phyloP scores from a whole-genome alignment of 2,113 vertebrate species.

The Centropristis striata region DNA sequence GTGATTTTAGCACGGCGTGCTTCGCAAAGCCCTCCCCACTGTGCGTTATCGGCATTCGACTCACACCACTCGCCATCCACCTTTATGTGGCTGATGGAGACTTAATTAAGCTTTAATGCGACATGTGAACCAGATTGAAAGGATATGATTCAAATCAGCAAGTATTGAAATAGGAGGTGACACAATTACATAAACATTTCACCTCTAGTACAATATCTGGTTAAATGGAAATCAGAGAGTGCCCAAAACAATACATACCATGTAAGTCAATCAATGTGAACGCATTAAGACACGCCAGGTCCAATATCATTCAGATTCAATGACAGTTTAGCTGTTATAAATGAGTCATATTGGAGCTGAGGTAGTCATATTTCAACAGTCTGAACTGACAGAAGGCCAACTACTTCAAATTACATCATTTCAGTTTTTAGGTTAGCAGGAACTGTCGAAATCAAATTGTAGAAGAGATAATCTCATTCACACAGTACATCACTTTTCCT shows the following conservation, averaged over 20 bases:
- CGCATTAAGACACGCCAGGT: not conserved
- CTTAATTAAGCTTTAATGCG: constrained; percentile 75
- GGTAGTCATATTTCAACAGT: not conserved
- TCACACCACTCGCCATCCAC: constrained; percentile 49
- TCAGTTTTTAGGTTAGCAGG: constrained; percentile 16
- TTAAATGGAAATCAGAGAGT: constrained; percentile 7
- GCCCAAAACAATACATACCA: constrained; percentile 1
- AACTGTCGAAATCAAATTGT: not conserved
- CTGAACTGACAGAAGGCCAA: constrained; percentile 17
- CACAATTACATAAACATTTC: constrained; percentile 22
- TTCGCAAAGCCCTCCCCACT: constrained; percentile 50
- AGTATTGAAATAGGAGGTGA: constrained; percentile 28
- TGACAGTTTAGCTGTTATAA: constrained; percentile 14
- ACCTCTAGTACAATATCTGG: constrained; percentile 5
- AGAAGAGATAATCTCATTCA: constrained; percentile 19
- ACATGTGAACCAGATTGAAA: constrained; percentile 45
- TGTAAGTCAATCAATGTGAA: constrained; percentile 6
- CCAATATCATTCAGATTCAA: constrained; percentile 17
- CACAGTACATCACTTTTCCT: constrained; percentile 13
- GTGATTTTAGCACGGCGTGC: constrained; percentile 66
- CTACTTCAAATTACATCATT: not conserved
- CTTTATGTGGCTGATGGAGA: constrained; percentile 35
- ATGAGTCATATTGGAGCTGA: constrained; percentile 6
- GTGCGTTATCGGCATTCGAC: constrained; percentile 60
- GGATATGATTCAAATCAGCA: constrained; percentile 46